A percentile compares a stretch with the other conserved stretches of the same genome.
These are phyloP conservation scores for Nycticebus coucang DNA, from an alignment of 2,113 vertebrate genomes.

Conservation along the genomic window DNA sequence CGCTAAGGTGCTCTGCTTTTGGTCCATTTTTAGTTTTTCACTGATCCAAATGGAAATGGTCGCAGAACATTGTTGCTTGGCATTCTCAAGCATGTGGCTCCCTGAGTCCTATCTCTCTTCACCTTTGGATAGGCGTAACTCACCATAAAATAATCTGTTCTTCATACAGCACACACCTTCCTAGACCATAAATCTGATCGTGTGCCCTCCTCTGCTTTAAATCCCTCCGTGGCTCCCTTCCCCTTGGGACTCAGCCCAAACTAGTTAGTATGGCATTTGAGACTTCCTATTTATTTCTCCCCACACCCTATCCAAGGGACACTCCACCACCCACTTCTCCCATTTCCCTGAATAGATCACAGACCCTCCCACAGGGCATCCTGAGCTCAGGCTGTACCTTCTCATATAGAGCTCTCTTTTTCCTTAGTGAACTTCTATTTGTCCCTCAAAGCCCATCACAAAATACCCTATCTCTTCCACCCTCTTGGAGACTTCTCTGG, in stretches of 20 bases:
- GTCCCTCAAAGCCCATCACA: not conserved
- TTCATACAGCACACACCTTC: accelerated
- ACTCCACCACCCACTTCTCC: accelerated
- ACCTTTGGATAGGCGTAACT: no score
- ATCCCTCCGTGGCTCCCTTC: accelerated
- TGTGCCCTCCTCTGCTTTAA: accelerated
- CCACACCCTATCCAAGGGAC: accelerated
- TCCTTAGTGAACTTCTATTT: not conserved
- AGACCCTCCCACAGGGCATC: not conserved
- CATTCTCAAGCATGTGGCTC: not conserved
- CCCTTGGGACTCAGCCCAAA: accelerated
- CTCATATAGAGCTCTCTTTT: accelerated
- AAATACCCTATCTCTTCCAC: not conserved
- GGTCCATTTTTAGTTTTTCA: accelerated
- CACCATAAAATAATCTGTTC: not conserved
- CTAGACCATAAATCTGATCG: accelerated
- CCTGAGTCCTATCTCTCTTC: not conserved
- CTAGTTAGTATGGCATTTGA: accelerated
- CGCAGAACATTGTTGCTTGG: not conserved
- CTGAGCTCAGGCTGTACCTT: not conserved
- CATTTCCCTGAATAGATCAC: not conserved
- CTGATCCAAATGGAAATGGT: no score
- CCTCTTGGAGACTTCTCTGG: not conserved
- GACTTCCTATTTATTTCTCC: no score
- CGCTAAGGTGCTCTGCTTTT: not conserved